Percentiles rank a stretch among this genome's conserved stretches.
Evolutionary conservation across 2,797 vertebrate genomes (phyloP).

Genomic region (Anguilla marmorata): DNA sequence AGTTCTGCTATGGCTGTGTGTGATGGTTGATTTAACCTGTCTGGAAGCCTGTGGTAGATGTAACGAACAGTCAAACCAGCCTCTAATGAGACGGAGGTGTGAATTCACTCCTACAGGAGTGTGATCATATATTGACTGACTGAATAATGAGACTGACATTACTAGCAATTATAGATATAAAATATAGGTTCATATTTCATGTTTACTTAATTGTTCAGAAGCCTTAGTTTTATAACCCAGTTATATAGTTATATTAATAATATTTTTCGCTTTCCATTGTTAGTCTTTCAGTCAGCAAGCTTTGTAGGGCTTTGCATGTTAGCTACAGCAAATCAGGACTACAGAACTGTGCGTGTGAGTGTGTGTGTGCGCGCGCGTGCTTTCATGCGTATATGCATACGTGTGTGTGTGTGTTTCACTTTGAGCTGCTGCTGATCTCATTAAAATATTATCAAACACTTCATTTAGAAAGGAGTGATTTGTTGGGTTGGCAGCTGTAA

Average conservation of each 20-base stretch:
- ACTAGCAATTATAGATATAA: background rate
- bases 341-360: conserved; percentile 9
- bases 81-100: background rate
- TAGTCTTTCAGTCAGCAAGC: background rate
- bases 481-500: background rate
- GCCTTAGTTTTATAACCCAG: background rate
- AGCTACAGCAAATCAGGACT: background rate
- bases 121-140: conserved; percentile 39
- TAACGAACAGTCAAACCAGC: background rate
- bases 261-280: background rate
- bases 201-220: background rate
- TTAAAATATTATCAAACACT: background rate
- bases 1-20: background rate
- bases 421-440: background rate
- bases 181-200: background rate
- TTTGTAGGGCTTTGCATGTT: background rate
- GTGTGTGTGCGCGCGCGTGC: conserved; percentile 2
- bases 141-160: conserved; percentile 35
- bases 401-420: background rate
- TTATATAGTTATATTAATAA: background rate
- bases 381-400: conserved; percentile 17
- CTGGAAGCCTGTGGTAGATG: background rate
- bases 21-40: background rate
- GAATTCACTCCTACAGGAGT: background rate
- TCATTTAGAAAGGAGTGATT: background rate